Percentiles rank a stretch among this genome's conserved stretches.
Evolutionary conservation across 2,113 vertebrate genomes (phyloP).

Genomic region (Archocentrus centrarchus): DNA sequence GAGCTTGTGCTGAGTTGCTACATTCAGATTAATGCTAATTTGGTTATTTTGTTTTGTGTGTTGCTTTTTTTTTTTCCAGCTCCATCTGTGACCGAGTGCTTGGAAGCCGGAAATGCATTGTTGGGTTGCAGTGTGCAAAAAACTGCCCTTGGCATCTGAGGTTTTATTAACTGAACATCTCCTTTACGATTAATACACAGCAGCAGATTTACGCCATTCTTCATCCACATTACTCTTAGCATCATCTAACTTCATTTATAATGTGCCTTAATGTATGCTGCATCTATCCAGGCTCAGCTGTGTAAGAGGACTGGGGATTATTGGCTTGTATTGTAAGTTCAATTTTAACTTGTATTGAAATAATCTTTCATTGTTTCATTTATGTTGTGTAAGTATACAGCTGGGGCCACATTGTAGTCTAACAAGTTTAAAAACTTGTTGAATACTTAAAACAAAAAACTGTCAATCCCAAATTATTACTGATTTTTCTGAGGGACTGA

Average conservation of each 20-base stretch:
- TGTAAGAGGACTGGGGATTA: not conserved
- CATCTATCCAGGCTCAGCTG: not conserved
- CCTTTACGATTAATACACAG: not conserved
- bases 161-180: not conserved
- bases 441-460: no score
- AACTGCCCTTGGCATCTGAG: slow-evolving; percentile 49
- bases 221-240: not conserved
- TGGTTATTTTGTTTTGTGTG: not conserved
- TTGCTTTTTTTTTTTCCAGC: slow-evolving; percentile 48
- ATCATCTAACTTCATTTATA: not conserved
- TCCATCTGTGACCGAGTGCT: slow-evolving; percentile 50
- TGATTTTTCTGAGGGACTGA: not conserved
- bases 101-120: slow-evolving; percentile 67
- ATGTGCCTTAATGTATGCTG: not conserved
- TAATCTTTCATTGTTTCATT: no score
- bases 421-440: not conserved
- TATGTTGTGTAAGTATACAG: no score
- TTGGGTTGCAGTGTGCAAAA: slow-evolving; percentile 63
- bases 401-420: no score
- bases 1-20: not conserved
- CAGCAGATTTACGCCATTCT: not conserved
- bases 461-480: no score
- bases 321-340: not conserved
- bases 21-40: not conserved
- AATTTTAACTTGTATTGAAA: no score